Conservation (phyloP, 2,113 vertebrate species). For the Parus major region DNA sequence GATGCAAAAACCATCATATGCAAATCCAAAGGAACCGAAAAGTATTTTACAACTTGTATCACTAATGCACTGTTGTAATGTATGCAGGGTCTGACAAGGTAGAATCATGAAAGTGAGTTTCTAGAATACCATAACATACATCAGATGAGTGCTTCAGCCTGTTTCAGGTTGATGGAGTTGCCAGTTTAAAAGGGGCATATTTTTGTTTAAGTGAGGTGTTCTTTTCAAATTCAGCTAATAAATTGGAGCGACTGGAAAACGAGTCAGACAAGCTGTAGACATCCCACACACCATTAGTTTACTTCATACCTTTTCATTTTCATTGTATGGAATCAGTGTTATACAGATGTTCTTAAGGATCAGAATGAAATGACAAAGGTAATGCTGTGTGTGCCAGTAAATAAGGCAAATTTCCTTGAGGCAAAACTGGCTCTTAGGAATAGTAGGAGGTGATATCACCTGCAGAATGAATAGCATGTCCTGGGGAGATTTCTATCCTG, state of each 20-base stretch:
- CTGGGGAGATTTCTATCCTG: slow-evolving; percentile 44
- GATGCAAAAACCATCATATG: slow-evolving; percentile 91
- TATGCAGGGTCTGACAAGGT: slow-evolving; percentile 76
- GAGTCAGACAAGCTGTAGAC: slow-evolving; percentile 23
- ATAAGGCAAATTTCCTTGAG: slow-evolving; percentile 21
- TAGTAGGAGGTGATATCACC: slow-evolving; percentile 35
- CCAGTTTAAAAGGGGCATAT: slow-evolving; percentile 60
- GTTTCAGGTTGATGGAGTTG: slow-evolving; percentile 64
- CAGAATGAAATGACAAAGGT: slow-evolving; percentile 24
- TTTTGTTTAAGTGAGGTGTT: slow-evolving; percentile 61
- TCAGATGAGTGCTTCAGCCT: slow-evolving; percentile 64
- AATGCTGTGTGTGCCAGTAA: slow-evolving; percentile 46
- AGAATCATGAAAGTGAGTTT: slow-evolving; percentile 62
- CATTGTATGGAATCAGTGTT: slow-evolving; percentile 40
- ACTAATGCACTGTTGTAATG: slow-evolving; percentile 85
- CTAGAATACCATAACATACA: slow-evolving; percentile 41
- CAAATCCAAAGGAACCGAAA: slow-evolving; percentile 89
- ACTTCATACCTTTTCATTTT: slow-evolving; percentile 30
- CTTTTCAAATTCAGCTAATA: slow-evolving; percentile 34
- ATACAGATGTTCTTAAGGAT: slow-evolving; percentile 33
- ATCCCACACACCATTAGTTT: slow-evolving; percentile 12
- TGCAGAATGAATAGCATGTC: slow-evolving; percentile 7
- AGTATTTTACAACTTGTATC: slow-evolving; percentile 86
- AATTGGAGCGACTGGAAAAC: slow-evolving; percentile 49
- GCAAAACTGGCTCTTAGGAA: slow-evolving; percentile 41